phyloP scores from a whole-genome alignment of 2,113 vertebrate species.

The Percopsis transmontana region DNA sequence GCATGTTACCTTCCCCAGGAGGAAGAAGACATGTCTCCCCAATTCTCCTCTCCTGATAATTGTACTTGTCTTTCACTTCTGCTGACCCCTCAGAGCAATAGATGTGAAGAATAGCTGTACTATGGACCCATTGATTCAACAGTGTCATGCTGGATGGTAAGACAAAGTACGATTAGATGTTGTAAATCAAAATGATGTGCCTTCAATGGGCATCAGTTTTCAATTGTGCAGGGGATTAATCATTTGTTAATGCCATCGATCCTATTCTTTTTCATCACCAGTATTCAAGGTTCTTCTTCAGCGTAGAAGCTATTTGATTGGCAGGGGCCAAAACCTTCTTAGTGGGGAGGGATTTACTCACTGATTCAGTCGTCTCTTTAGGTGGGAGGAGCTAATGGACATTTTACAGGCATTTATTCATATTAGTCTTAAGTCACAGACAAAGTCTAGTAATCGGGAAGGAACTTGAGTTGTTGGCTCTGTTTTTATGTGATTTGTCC shows the following conservation, averaged over 20 bases:
- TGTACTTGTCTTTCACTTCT: constrained; percentile 10
- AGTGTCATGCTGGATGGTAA: constrained; percentile 36
- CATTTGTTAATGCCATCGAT: constrained; percentile 52
- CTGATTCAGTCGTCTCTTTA: neutral
- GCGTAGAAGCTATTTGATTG: constrained; percentile 1
- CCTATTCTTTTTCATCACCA: constrained; percentile 20
- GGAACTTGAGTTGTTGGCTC: neutral
- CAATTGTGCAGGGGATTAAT: constrained; percentile 38
- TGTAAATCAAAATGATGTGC: constrained; percentile 55
- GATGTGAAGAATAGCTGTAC: constrained; percentile 36
- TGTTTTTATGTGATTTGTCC: too few relatives aligned
- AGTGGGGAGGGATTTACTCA: neutral
- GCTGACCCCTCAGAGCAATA: constrained; percentile 27
- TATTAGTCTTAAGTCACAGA: too few relatives aligned
- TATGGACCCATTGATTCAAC: constrained; percentile 48
- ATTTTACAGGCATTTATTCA: neutral
- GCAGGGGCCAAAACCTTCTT: neutral
- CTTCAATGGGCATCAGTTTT: constrained; percentile 51
- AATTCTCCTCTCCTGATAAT: neutral
- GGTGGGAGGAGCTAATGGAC: neutral
- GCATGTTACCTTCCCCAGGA: constrained; percentile 6
- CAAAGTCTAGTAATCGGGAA: neutral
- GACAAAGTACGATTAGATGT: constrained; percentile 41
- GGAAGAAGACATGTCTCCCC: neutral
- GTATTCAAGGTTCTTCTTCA: constrained; percentile 5